Conservation (phyloP, 2,888 invertebrate species). For the Saturnia pavonia region DNA sequence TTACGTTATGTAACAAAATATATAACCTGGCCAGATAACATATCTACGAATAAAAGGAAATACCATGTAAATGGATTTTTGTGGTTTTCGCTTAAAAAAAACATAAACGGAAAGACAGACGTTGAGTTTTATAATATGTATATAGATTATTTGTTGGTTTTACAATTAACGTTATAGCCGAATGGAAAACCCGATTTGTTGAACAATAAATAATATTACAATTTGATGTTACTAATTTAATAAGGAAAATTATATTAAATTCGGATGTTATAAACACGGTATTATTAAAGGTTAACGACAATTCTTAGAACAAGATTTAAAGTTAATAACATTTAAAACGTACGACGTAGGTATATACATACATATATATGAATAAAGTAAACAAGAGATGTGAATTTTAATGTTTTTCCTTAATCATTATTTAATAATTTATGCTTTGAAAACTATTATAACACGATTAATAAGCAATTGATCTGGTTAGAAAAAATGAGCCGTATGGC, state of each 20-base stretch:
- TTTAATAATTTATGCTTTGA: conserved; percentile 33
- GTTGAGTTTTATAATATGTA: no score
- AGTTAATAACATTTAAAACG: background rate
- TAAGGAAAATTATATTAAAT: conserved; percentile 2
- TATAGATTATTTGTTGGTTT: background rate
- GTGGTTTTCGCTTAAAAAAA: no score
- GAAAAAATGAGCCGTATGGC: background rate
- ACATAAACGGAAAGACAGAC: no score
- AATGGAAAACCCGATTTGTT: background rate
- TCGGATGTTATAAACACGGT: background rate
- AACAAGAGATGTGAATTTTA: conserved; percentile 11
- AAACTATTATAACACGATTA: conserved; percentile 59
- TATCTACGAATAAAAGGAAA: no score
- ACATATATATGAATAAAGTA: background rate
- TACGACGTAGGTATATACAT: background rate
- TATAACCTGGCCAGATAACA: no score
- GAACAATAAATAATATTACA: background rate
- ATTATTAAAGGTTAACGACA: conserved; percentile 1
- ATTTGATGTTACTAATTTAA: background rate
- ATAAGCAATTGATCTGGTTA: conserved; percentile 51
- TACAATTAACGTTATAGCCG: background rate
- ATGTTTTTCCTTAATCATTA: conserved; percentile 53
- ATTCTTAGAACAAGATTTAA: background rate
- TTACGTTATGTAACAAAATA: no score
- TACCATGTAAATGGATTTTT: no score